These are phyloP conservation scores for Thymelicus acteon DNA, from an alignment of 2,888 invertebrate genomes.

Conservation along the genomic window DNA sequence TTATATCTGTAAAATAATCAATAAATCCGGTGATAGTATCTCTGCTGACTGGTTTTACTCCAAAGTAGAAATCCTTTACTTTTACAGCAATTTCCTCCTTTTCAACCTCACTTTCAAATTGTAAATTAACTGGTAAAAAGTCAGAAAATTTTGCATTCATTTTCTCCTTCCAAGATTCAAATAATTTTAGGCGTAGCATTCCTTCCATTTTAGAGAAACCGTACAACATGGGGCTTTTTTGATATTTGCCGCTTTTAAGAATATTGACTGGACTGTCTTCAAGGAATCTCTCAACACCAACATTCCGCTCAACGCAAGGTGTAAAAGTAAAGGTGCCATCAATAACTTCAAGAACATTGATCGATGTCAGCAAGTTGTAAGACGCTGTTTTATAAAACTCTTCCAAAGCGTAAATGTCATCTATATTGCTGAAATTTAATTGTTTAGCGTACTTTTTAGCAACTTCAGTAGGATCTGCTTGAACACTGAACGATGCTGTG, in stretches of 20 bases:
- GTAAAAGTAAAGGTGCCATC: conserved; percentile 47
- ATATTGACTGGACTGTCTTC: conserved; percentile 52
- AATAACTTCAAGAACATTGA: conserved; percentile 37
- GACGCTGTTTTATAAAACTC: conserved; percentile 57
- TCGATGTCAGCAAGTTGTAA: conserved; percentile 48
- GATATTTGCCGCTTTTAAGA: conserved; percentile 53
- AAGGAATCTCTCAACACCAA: conserved; percentile 52
- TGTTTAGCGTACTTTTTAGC: conserved; percentile 57
- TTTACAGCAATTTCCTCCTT: conserved; percentile 45
- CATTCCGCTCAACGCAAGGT: conserved; percentile 55
- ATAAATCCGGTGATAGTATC: conserved; percentile 46
- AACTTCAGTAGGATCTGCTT: conserved; percentile 57
- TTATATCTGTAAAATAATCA: conserved; percentile 60
- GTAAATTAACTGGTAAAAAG: conserved; percentile 59
- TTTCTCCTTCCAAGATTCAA: conserved; percentile 42
- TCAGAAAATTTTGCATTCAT: conserved; percentile 65
- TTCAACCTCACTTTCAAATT: conserved; percentile 41
- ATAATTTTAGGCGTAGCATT: conserved; percentile 45
- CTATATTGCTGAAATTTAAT: conserved; percentile 51
- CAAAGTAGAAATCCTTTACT: conserved; percentile 57
- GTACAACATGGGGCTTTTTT: conserved; percentile 56
- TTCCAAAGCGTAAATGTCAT: conserved; percentile 49
- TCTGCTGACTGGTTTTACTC: conserved; percentile 45
- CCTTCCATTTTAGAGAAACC: conserved; percentile 60
- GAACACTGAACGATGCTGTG: conserved; percentile 51